These are phyloP conservation scores for Agrotis segetum DNA, from an alignment of 2,888 invertebrate genomes.

Conservation along the genomic window DNA sequence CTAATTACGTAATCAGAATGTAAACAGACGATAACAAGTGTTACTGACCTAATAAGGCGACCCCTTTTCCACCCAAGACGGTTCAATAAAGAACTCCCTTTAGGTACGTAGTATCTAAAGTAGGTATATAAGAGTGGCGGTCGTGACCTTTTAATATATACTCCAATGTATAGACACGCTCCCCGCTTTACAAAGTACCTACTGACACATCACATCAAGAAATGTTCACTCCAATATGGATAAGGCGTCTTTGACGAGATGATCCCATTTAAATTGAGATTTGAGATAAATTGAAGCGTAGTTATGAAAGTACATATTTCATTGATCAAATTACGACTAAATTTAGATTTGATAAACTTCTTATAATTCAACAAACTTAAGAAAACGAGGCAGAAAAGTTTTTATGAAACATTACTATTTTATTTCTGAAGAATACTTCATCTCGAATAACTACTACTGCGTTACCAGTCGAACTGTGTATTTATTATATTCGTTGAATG, in stretches of 20 bases:
- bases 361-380: conserved; percentile 21
- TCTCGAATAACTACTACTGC: background rate
- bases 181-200: conserved; percentile 74
- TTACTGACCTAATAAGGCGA: conserved; percentile 90
- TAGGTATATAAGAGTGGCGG: conserved; percentile 84
- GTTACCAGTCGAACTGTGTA: background rate
- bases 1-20: conserved; percentile 36
- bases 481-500: background rate
- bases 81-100: conserved; percentile 90
- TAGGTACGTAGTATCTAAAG: conserved; percentile 84
- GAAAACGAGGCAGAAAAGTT: background rate
- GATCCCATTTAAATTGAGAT: conserved; percentile 37
- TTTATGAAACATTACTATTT: conserved; percentile 1
- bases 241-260: conserved; percentile 55
- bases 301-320: conserved; percentile 18
- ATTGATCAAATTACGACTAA: conserved; percentile 19
- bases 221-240: conserved; percentile 72
- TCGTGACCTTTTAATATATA: conserved; percentile 86
- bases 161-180: conserved; percentile 77
- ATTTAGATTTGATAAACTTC: conserved; percentile 22
- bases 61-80: conserved; percentile 88
- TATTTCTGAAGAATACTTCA: background rate
- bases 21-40: conserved; percentile 71
- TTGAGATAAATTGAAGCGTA: conserved; percentile 17
- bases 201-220: conserved; percentile 77